Conservation (phyloP, 2,113 vertebrate genomes). For the Micronisus gabar region DNA sequence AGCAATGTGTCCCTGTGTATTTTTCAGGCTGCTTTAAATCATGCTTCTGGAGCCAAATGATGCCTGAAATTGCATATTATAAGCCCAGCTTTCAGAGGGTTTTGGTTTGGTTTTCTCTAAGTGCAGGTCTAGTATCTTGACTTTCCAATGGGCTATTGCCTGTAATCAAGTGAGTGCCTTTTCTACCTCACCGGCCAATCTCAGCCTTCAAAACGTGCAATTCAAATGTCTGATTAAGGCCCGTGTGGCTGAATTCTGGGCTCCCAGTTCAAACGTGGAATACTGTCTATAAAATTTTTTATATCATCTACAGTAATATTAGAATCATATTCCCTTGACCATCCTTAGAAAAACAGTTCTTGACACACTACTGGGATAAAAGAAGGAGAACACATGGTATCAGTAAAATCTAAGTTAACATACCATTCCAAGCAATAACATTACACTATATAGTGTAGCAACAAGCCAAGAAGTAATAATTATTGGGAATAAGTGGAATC, state of each 20-base stretch:
- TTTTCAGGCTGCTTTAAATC: background rate
- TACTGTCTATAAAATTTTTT: conserved; percentile 47
- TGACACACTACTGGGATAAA: conserved; percentile 42
- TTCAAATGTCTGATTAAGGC: background rate
- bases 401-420: conserved; percentile 55
- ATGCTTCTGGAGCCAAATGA: background rate
- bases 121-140: background rate
- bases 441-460: conserved; percentile 24
- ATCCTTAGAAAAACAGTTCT: conserved; percentile 38
- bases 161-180: background rate
- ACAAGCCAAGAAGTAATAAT: conserved; percentile 57
- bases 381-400: conserved; percentile 57
- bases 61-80: background rate
- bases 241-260: background rate
- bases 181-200: background rate
- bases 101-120: background rate
- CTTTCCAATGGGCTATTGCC: background rate
- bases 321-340: conserved; percentile 48
- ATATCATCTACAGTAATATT: conserved; percentile 50
- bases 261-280: conserved; percentile 27
- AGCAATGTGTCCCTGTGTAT: background rate
- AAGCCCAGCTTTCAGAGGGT: background rate
- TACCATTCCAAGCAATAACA: conserved; percentile 57
- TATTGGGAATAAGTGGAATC: background rate
- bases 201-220: background rate